Conservation (phyloP, 2,888 invertebrate genomes). For the Drosophila putrida region DNA sequence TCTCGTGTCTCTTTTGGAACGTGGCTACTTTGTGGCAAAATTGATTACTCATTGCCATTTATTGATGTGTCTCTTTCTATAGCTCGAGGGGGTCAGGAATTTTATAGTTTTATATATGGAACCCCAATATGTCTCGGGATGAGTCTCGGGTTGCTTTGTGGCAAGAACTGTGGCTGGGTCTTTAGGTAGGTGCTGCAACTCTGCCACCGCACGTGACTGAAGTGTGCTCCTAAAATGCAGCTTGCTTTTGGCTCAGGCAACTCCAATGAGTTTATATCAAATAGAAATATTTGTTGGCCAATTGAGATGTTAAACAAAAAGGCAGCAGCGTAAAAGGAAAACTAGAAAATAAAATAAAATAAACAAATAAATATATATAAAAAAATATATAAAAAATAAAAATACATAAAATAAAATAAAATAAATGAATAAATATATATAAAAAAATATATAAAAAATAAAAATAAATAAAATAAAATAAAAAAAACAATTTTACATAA, state of each 20-base stretch:
- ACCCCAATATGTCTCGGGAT: slow-evolving; percentile 36
- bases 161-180: slow-evolving; percentile 5
- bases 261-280: slow-evolving; percentile 1
- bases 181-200: slow-evolving; percentile 40
- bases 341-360: too few relatives aligned
- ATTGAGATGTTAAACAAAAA: neutral
- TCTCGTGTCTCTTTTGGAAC: slow-evolving; percentile 53
- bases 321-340: neutral
- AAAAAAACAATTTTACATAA: too few relatives aligned
- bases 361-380: too few relatives aligned
- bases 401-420: too few relatives aligned
- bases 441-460: too few relatives aligned
- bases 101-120: slow-evolving; percentile 68
- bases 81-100: slow-evolving; percentile 32
- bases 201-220: slow-evolving; percentile 36
- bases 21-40: slow-evolving; percentile 81
- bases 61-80: slow-evolving; percentile 47
- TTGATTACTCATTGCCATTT: slow-evolving; percentile 74
- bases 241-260: neutral
- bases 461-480: too few relatives aligned
- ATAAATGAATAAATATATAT: too few relatives aligned
- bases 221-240: slow-evolving; percentile 29
- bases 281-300: neutral
- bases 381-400: too few relatives aligned
- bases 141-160: slow-evolving; percentile 4